Evolutionary conservation across 2,888 invertebrate genomes (phyloP).

Genomic region (Agelastica alni): DNA sequence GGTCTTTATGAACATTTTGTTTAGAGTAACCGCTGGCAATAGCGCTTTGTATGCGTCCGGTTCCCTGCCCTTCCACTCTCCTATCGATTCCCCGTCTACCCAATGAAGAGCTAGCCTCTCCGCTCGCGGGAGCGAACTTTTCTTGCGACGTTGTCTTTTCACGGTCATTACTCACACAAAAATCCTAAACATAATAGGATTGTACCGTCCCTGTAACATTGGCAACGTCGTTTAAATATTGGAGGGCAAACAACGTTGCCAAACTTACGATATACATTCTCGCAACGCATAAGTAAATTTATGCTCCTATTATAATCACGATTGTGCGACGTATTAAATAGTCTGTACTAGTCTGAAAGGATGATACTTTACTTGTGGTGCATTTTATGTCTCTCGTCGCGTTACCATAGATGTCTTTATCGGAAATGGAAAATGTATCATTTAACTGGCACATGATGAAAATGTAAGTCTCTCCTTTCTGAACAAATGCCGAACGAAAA

Average conservation of each 20-base stretch:
- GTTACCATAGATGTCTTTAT: slow-evolving; percentile 20
- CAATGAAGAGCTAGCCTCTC: slow-evolving; percentile 62
- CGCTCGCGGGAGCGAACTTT: slow-evolving; percentile 59
- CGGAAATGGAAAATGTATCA: slow-evolving; percentile 35
- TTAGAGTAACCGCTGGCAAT: slow-evolving; percentile 63
- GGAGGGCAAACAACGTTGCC: slow-evolving; percentile 51
- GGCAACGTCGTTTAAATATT: slow-evolving; percentile 40
- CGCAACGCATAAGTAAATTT: slow-evolving; percentile 31
- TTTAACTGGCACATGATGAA: slow-evolving; percentile 42
- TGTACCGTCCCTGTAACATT: slow-evolving; percentile 29
- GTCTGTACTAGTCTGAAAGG: slow-evolving; percentile 35
- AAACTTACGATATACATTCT: slow-evolving; percentile 28
- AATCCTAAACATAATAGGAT: slow-evolving; percentile 14
- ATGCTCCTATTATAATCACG: slow-evolving; percentile 26
- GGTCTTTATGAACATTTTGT: slow-evolving; percentile 50
- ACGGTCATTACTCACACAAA: slow-evolving; percentile 39
- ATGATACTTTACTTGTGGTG: slow-evolving; percentile 44
- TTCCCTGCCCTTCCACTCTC: slow-evolving; percentile 62
- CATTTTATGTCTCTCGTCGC: slow-evolving; percentile 25
- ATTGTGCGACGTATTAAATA: slow-evolving; percentile 35
- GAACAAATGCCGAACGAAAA: slow-evolving; percentile 8
- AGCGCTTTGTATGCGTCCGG: slow-evolving; percentile 59
- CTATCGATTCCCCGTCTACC: slow-evolving; percentile 67
- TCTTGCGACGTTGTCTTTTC: slow-evolving; percentile 59
- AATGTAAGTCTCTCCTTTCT: slow-evolving; percentile 35